Evolutionary conservation across 2,888 invertebrate species (phyloP).

Genomic region (Rhamphomyia laevipes): DNA sequence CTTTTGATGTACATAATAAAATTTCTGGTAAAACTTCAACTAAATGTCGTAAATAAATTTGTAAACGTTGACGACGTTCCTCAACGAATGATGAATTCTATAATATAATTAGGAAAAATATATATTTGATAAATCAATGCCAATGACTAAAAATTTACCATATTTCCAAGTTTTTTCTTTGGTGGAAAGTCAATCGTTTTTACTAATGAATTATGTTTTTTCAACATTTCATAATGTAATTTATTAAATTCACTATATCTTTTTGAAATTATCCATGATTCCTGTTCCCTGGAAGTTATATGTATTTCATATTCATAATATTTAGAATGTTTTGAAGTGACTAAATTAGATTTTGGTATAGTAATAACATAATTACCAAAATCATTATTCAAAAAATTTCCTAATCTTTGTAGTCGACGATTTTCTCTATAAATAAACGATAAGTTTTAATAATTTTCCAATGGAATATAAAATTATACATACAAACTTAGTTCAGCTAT

Average conservation of each 20-base stretch:
- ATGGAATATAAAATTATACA: background rate
- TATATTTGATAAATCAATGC: no score
- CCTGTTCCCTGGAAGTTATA: conserved; percentile 38
- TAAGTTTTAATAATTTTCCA: no score
- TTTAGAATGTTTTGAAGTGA: conserved; percentile 11
- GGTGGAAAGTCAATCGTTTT: conserved; percentile 84
- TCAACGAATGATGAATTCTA: conserved; percentile 79
- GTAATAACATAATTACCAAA: background rate
- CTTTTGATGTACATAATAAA: conserved; percentile 60
- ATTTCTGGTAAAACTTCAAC: conserved; percentile 71
- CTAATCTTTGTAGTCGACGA: conserved; percentile 27
- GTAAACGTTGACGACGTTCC: conserved; percentile 69
- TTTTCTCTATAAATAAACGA: conserved; percentile 22
- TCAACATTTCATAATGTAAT: conserved; percentile 63
- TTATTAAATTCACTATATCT: conserved; percentile 88
- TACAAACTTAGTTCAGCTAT: conserved; percentile 30
- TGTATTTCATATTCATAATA: conserved; percentile 35
- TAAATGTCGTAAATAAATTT: conserved; percentile 76
- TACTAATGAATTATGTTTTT: conserved; percentile 69
- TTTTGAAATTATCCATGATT: conserved; percentile 93
- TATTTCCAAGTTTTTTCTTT: conserved; percentile 87
- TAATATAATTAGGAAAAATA: background rate
- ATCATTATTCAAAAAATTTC: conserved; percentile 9
- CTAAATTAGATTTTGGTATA: background rate
- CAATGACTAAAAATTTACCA: conserved; percentile 48